Evolutionary conservation across 1,140 invertebrate genomes (phyloP), one percentile per base, ranked within the genome.

Genomic region (Leptopilina boulardi): DNA sequence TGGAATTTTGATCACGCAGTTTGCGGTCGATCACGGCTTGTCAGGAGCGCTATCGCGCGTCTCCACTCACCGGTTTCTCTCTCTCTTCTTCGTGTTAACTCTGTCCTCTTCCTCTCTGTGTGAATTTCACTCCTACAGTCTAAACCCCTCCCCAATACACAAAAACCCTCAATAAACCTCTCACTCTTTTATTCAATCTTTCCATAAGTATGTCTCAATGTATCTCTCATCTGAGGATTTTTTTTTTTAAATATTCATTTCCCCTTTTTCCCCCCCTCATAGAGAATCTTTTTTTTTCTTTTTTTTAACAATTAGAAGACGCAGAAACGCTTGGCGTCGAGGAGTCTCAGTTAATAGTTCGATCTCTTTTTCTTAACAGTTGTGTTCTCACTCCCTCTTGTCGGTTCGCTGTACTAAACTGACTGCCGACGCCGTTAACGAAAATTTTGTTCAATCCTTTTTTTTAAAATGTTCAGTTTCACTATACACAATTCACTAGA

Each of bases 401-500:
- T 47, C 71, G 71, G 71, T 72, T 72, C 41, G 19, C 26, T 26
- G n/a, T n/a, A n/a, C n/a, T 30, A 19, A 13, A 13, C 21, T 30
- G 21, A 42, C 19, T 56, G 54, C 54, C 21, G 59, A 72, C 70
- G 70, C 74, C 75, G 78, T 75, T 75, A 70, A 59, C 78, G 75
- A 21, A 79, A 73, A 41, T 77, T 59, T 75, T 75, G 77, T 19
- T 74, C 74, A 72, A 6, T 81, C 78, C 59, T 15, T 77, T 56
- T 75, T 51, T 79, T 80, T 76, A 54, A 6, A 8, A 38, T 38
- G n/a, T n/a, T n/a, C n/a, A 76, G 77, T 75, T 74, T 83, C 76
- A 78, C 76, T 75, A 77, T 80, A 80, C 78, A 78, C 70, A 75
- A 79, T 79, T 74, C 79, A 74, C 77, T 72, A 76, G 73, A 71